Evolutionary conservation across 2,113 vertebrate species (phyloP).

Genomic region (Gnathonemus longibarbis): DNA sequence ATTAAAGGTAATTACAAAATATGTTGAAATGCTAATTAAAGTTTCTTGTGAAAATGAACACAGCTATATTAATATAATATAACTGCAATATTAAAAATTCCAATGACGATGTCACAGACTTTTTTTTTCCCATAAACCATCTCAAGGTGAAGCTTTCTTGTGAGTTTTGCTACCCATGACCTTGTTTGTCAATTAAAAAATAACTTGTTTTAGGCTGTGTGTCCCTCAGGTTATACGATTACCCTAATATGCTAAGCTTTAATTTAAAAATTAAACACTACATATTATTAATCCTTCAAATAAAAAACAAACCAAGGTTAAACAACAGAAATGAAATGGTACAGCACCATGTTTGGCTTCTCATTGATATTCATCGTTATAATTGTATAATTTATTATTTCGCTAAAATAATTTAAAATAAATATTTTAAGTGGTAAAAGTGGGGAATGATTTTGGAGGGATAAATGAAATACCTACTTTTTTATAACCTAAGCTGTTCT

Average conservation of each 20-base stretch:
- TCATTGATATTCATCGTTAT: background rate
- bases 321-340: background rate
- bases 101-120: background rate
- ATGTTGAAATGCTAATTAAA: background rate
- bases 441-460: background rate
- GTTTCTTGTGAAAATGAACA: background rate
- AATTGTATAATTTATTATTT: conserved; percentile 14
- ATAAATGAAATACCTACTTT: background rate
- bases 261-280: background rate
- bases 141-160: background rate
- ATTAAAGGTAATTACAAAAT: background rate
- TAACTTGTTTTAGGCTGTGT: background rate
- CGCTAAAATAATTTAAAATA: conserved; percentile 6
- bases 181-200: background rate
- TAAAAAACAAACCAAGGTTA: background rate
- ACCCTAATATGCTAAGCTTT: background rate
- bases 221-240: background rate
- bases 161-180: background rate
- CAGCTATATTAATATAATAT: background rate
- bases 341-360: background rate
- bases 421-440: conserved; percentile 11
- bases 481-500: background rate
- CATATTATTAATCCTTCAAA: background rate
- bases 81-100: background rate
- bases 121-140: background rate